phyloP scores from a whole-genome alignment of 2,888 invertebrate species.

The Anaspis maculata region DNA sequence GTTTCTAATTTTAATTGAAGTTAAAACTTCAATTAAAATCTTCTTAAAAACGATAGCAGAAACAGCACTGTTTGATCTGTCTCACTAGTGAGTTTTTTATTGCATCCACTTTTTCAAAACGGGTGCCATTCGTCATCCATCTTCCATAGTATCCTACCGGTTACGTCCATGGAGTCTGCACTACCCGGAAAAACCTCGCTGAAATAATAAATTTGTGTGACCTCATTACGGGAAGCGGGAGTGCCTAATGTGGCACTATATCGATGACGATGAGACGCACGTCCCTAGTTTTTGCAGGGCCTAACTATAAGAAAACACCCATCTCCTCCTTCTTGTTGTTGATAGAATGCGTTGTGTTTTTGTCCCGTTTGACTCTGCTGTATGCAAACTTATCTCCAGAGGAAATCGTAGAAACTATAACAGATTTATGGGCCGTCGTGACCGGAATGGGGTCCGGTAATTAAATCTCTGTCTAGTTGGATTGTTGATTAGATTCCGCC shows the following conservation, averaged over 20 bases:
- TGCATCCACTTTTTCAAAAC: no score
- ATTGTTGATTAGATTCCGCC: no score
- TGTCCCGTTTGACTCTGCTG: no score
- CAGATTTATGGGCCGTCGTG: slow-evolving; percentile 15
- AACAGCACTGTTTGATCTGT: no score
- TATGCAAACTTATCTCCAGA: no score
- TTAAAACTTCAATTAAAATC: no score
- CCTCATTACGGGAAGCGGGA: slow-evolving; percentile 1
- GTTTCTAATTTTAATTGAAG: no score
- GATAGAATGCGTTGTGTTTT: no score
- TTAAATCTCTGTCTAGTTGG: slow-evolving; percentile 12
- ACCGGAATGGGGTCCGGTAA: slow-evolving; percentile 11
- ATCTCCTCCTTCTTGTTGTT: no score
- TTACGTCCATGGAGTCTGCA: no score
- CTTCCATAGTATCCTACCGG: background rate
- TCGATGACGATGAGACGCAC: background rate
- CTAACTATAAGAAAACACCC: slow-evolving; percentile 7
- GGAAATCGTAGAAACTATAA: slow-evolving; percentile 15
- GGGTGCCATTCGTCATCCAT: background rate
- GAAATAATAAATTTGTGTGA: slow-evolving; percentile 4
- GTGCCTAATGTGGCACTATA: slow-evolving; percentile 3
- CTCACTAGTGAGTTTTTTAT: no score
- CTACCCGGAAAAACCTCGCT: slow-evolving; percentile 4
- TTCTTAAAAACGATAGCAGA: no score
- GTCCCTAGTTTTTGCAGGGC: background rate